phyloP scores from a whole-genome alignment of 2,113 vertebrate genomes.

The Acrocephalus kingi region DNA sequence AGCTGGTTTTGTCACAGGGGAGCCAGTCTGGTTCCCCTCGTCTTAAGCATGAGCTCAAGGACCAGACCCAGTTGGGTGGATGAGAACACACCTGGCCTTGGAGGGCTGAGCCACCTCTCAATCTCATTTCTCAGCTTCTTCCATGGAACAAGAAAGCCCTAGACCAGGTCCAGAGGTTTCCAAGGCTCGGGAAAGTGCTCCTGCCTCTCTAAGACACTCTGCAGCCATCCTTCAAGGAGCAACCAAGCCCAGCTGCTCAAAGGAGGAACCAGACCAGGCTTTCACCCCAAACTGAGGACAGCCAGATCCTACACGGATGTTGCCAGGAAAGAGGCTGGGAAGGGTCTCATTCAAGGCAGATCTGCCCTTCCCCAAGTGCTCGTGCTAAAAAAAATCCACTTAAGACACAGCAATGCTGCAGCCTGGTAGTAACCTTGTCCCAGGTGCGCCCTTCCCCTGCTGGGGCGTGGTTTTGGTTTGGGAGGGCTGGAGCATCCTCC shows the following conservation, averaged over 20 bases:
- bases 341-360: accelerated
- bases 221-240: background rate
- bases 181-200: background rate
- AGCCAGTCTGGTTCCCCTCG: background rate
- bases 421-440: background rate
- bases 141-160: background rate
- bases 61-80: background rate
- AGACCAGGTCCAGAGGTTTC: background rate
- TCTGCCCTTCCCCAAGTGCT: background rate
- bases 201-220: background rate
- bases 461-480: background rate
- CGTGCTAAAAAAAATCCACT: background rate
- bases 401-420: accelerated
- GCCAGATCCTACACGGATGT: accelerated
- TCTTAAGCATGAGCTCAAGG: background rate
- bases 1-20: background rate
- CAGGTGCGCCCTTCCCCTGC: background rate
- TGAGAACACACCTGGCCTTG: background rate
- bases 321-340: background rate
- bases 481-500: background rate
- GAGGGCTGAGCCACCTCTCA: background rate
- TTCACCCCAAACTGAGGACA: background rate
- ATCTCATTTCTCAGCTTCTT: background rate
- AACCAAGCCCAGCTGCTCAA: background rate
- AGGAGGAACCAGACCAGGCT: background rate